Base-by-base conservation (phyloP, 2,888 invertebrate genomes). In the Hoplodrina ambigua region DNA sequence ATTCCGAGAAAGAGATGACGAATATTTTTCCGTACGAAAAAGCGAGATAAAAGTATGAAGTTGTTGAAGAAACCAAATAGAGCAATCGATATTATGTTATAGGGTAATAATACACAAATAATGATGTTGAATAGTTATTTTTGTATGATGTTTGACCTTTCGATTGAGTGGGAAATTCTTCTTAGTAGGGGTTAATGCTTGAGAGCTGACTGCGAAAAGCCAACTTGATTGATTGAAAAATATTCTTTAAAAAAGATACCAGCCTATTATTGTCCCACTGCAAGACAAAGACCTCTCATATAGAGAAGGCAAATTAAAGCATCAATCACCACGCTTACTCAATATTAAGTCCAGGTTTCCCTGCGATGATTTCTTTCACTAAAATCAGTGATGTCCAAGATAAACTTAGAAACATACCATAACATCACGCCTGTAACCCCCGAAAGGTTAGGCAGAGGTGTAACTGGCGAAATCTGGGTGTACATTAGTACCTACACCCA, bases 1-100 rank as follows among this genome's bases (percentile, higher is more conserved):
- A 73, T 62, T 46, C 71, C 61, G 54, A 72, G 84, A 87, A 73
- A 49, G 83, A 76, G 83, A 85, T 56, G 56, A 15, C 20, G 61
- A 62, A 69, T 63, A 41, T 68, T 68, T 65, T 8, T n/a, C 52
- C n/a, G 13, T 49, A 57, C 8, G 64, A 62, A 46, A 55, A 54
- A 72, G 54, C 57, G 78, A 53, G 73, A 80, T 57, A 64, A 52
- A 70, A 69, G 52, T 70, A 68, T 62, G 41, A 67, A 74, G 60
- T 65, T 72, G 66, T 67, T 46, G 17, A 67, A 55, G 65, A 54
- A 71, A 56, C 55, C 41, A 57, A 65, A 78, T 56, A 57, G 58
- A 62, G 75, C 58, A 72, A 75, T 78, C 58, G 63, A 69, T 74
- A 60, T 49, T 50, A 8, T 68, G 59, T 72, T 58, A 69, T 69